Conservation (phyloP, 2,797 vertebrate genomes). For the Tachyglossus aculeatus region DNA sequence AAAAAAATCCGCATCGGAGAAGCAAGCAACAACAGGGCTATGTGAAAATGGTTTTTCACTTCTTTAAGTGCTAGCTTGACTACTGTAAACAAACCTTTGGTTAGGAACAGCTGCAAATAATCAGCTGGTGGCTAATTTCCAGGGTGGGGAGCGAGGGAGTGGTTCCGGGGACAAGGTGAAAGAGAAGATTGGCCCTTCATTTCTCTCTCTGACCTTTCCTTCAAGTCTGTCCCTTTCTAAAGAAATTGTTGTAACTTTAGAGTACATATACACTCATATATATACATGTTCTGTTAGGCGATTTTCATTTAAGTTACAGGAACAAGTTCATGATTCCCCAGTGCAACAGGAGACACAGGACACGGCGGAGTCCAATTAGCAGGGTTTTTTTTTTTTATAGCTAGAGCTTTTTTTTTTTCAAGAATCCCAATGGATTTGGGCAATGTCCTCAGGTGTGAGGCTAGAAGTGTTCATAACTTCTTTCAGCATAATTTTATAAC, state of each 20-base stretch:
- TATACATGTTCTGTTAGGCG: neutral
- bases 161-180: no score
- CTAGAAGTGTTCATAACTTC: constrained; percentile 48
- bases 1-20: constrained; percentile 37
- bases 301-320: constrained; percentile 29
- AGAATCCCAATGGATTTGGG: constrained; percentile 64
- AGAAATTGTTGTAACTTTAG: neutral
- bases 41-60: constrained; percentile 64
- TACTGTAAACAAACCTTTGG: constrained; percentile 66
- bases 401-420: constrained; percentile 50
- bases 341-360: constrained; percentile 67
- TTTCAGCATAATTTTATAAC: constrained; percentile 77
- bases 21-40: constrained; percentile 45
- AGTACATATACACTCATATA: no score
- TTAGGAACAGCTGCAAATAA: constrained; percentile 66
- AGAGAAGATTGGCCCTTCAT: constrained; percentile 18
- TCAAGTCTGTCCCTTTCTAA: neutral
- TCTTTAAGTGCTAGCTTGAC: constrained; percentile 56
- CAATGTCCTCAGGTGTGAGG: constrained; percentile 71
- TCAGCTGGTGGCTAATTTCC: constrained; percentile 47
- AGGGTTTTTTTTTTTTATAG: constrained; percentile 65
- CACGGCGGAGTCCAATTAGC: constrained; percentile 62
- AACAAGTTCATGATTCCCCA: constrained; percentile 41
- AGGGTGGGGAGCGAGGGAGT: neutral
- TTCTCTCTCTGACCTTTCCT: neutral